phyloP scores from a whole-genome alignment of 2,113 vertebrate genomes.

The Sebastes fasciatus region DNA sequence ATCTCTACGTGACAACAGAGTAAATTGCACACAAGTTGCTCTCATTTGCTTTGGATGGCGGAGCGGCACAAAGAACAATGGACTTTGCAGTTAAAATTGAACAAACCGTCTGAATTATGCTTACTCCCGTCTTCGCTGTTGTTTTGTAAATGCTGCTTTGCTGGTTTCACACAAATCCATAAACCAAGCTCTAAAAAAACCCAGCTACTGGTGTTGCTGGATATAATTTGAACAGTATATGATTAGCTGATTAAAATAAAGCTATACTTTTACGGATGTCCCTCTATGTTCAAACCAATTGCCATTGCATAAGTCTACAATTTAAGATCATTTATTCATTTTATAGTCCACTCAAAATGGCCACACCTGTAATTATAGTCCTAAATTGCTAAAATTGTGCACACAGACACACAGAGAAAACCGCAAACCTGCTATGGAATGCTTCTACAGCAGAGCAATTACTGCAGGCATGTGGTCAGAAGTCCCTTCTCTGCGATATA shows the following conservation, averaged over 20 bases:
- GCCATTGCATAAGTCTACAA: constrained; percentile 30
- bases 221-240: constrained; percentile 9
- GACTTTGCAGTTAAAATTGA: constrained; percentile 45
- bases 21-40: constrained; percentile 69
- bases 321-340: constrained; percentile 58
- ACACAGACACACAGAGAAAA: constrained; percentile 8
- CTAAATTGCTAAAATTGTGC: constrained; percentile 19
- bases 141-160: constrained; percentile 16
- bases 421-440: constrained; percentile 44
- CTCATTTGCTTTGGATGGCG: constrained; percentile 67
- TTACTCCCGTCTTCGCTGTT: neutral
- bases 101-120: constrained; percentile 30
- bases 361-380: constrained; percentile 51
- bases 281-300: neutral
- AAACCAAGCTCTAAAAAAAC: neutral
- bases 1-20: constrained; percentile 70
- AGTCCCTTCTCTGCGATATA: constrained; percentile 40
- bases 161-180: constrained; percentile 6
- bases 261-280: neutral
- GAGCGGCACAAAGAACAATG: constrained; percentile 52
- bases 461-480: constrained; percentile 44
- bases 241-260: constrained; percentile 16
- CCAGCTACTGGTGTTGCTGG: neutral
- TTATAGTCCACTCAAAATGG: constrained; percentile 38
- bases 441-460: constrained; percentile 41